These are phyloP conservation scores for Coreoperca whiteheadi DNA, from an alignment of 2,113 vertebrate species.

Conservation along the genomic window DNA sequence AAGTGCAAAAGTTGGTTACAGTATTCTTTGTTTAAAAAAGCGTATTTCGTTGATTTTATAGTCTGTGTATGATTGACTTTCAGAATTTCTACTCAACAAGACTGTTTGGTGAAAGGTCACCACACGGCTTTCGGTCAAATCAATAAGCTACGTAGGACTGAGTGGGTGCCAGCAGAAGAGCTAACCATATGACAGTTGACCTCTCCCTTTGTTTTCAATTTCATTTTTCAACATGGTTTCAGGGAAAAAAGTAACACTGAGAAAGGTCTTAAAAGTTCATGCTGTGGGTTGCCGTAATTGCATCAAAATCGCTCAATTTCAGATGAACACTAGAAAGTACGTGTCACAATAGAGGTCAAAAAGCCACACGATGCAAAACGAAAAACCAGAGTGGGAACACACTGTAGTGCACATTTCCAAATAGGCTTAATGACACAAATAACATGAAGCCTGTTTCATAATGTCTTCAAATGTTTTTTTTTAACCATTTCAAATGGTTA, in stretches of 20 bases:
- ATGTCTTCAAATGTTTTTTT: neutral
- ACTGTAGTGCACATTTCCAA: neutral
- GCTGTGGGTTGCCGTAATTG: conserved; percentile 1
- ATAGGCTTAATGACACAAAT: neutral
- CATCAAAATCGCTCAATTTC: neutral
- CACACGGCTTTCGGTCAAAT: conserved; percentile 20
- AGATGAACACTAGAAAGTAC: neutral
- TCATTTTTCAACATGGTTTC: conserved; percentile 10
- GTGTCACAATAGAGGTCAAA: neutral
- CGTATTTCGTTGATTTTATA: neutral
- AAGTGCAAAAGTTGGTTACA: neutral
- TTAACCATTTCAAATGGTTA: neutral
- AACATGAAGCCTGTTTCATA: neutral
- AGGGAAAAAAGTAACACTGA: neutral
- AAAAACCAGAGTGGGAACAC: neutral
- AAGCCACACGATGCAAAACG: neutral
- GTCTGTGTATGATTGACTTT: neutral
- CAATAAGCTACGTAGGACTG: neutral
- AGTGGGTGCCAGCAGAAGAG: conserved; percentile 37
- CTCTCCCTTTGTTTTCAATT: neutral
- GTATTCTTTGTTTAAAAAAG: neutral
- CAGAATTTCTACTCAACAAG: neutral
- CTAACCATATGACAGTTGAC: neutral
- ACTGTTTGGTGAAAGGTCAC: conserved; percentile 33
- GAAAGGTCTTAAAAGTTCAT: neutral